These are phyloP conservation scores for Carassius gibelio DNA, from an alignment of 2,113 vertebrate genomes.

Conservation along the genomic window DNA sequence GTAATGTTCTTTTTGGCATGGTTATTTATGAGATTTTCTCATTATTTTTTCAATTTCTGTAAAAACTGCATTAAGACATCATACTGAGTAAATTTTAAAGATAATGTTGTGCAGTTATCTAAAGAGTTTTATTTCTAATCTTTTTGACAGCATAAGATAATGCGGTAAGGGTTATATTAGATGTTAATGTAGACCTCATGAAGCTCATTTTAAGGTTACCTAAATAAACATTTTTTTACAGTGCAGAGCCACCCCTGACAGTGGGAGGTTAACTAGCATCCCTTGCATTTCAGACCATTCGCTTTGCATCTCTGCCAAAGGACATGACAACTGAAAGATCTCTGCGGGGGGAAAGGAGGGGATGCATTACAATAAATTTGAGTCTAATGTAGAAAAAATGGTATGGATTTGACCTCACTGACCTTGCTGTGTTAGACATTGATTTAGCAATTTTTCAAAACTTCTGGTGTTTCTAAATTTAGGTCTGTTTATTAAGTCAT, in stretches of 20 bases:
- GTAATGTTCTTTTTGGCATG: not conserved
- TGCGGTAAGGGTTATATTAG: not conserved
- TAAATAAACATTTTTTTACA: constrained; percentile 4
- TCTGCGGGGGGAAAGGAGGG: not conserved
- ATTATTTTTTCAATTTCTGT: not conserved
- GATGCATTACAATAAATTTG: not conserved
- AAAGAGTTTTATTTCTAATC: not conserved
- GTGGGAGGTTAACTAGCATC: constrained; percentile 39
- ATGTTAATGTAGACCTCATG: not conserved
- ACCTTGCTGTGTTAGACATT: constrained; percentile 36
- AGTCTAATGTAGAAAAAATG: constrained; percentile 38
- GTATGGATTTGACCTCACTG: constrained; percentile 20
- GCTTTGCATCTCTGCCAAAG: constrained; percentile 15
- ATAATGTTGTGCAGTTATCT: not conserved
- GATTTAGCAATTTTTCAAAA: constrained; percentile 36
- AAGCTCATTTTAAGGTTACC: constrained; percentile 13
- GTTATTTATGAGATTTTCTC: not conserved
- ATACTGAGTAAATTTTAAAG: not conserved
- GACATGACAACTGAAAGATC: constrained; percentile 35
- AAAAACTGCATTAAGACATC: not conserved
- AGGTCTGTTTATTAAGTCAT: constrained; percentile 9
- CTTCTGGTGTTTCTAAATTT: constrained; percentile 18
- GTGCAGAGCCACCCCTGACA: constrained; percentile 9
- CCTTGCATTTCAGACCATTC: constrained; percentile 9
- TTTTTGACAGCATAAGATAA: not conserved